These are phyloP conservation scores for Chroicocephalus ridibundus DNA, from an alignment of 2,113 vertebrate species.

Conservation along the genomic window DNA sequence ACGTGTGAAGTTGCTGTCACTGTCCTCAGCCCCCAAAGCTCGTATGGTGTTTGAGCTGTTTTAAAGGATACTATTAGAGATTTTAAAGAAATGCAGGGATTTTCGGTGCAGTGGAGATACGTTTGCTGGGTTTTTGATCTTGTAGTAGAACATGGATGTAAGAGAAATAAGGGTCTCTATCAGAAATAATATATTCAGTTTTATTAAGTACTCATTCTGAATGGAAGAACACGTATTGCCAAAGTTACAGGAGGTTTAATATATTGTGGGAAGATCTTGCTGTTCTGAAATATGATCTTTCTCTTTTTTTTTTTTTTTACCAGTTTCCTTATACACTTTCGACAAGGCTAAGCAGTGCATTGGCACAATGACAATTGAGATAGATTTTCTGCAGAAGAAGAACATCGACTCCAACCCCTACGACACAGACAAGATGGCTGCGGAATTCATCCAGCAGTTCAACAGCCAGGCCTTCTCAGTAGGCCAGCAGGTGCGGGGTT, in stretches of 20 bases:
- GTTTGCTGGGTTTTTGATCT: not conserved
- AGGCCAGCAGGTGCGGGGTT: slow-evolving; percentile 85
- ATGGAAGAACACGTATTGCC: fast-evolving
- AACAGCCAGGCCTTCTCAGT: slow-evolving; percentile 89
- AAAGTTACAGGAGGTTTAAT: fast-evolving
- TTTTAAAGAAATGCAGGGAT: not conserved
- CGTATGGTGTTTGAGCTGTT: not conserved
- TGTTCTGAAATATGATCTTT: not conserved
- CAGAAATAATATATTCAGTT: not conserved
- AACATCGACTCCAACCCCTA: slow-evolving; percentile 90
- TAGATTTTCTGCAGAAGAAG: slow-evolving; percentile 98
- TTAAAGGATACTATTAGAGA: not conserved
- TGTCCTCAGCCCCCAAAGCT: not conserved
- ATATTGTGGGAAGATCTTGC: not conserved
- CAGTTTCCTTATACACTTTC: slow-evolving; percentile 88
- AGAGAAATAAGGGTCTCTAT: not conserved
- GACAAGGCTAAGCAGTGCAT: slow-evolving; percentile 92
- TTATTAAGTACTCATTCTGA: not conserved
- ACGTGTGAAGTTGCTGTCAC: not conserved
- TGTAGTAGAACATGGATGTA: not conserved
- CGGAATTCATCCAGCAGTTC: slow-evolving; percentile 91
- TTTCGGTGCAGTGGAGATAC: not conserved
- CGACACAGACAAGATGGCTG: slow-evolving; percentile 93
- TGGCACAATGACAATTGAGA: slow-evolving; percentile 88
- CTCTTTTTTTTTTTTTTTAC: not conserved